Base-by-base conservation (phyloP, 2,113 vertebrate genomes). In the Leuciscus idus region DNA sequence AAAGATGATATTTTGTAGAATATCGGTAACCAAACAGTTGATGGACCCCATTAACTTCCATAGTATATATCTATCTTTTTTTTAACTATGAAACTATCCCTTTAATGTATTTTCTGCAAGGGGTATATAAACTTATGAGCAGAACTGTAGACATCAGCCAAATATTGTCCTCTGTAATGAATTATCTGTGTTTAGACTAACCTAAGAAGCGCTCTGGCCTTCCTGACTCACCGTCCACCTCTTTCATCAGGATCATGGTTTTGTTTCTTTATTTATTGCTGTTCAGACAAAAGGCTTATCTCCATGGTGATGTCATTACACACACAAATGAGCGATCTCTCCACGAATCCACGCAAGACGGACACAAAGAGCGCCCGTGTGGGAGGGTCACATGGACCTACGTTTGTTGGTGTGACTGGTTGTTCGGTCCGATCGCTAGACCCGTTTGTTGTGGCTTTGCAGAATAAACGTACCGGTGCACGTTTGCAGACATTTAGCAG, bases 301-400 rank as follows among this genome's bases (percentile, higher is more conserved):
- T 89, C 94, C 92, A 94, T 94, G 94, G 92, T 81, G 74, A 94
- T 87, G 87, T 89, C 88, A 89, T 90, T 90, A 89, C 88, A 89
- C 87, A 92, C 73, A 90, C 85, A 89, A 85, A 89, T 89, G 66
- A 90, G 89, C 87, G 89, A 80, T 90, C 84, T 89, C 84, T 70
- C 87, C 7, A 85, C 83, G 36, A 81, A 86, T 86, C 85, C 87
- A 70, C 84, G 30, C 70, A 10, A 28, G 17, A 82, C 78, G 8
- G 11, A 33, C n/a, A 68, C 74, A 77, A 36, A 62, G 46, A 28
- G 17, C 4, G 36, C 11, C 12, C 61, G 19, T 48, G 36, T 62
- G 23, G 83, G 30, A 2, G 50, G 50, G n/a, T 62, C 83, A 19
- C 23, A 15, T 61, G 36, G 9, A 46, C 57, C 10, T 28, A 2